These are phyloP conservation scores for Berghia stephanieae DNA, from an alignment of 1,140 invertebrate species.

Conservation along the genomic window DNA sequence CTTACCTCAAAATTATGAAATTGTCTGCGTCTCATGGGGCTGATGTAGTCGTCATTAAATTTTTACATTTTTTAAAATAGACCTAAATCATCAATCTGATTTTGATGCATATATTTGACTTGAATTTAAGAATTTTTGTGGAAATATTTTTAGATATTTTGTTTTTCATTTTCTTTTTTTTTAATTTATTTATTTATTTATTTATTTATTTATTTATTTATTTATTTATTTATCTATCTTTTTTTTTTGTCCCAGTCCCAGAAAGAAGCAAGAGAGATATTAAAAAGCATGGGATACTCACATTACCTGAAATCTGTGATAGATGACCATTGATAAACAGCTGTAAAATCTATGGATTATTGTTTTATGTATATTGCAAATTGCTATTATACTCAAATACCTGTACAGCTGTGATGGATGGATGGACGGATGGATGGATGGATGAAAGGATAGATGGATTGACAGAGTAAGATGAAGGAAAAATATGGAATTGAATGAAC, in stretches of 20 bases:
- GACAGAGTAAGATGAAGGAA: too few relatives aligned
- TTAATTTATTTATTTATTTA: neutral
- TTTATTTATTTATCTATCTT: neutral
- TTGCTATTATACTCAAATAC: neutral
- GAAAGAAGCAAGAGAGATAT: conserved; percentile 11
- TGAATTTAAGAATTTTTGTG: neutral
- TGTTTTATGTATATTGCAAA: neutral
- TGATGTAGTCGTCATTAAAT: too few relatives aligned
- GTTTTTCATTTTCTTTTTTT: neutral
- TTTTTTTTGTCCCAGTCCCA: neutral
- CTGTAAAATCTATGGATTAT: neutral
- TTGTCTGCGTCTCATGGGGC: too few relatives aligned
- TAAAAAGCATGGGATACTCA: conserved; percentile 19
- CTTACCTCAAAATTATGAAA: too few relatives aligned
- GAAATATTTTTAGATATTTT: neutral
- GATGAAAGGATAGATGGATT: neutral
- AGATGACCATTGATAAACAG: neutral
- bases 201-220: neutral
- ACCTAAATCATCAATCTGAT: too few relatives aligned
- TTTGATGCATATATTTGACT: too few relatives aligned
- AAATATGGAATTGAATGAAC: too few relatives aligned
- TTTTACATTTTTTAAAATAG: too few relatives aligned
- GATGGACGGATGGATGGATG: neutral
- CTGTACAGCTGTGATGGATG: neutral
- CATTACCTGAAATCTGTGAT: conserved; percentile 19